Base-by-base conservation (phyloP, 2,888 invertebrate genomes). In the Leptinotarsa haldemani region DNA sequence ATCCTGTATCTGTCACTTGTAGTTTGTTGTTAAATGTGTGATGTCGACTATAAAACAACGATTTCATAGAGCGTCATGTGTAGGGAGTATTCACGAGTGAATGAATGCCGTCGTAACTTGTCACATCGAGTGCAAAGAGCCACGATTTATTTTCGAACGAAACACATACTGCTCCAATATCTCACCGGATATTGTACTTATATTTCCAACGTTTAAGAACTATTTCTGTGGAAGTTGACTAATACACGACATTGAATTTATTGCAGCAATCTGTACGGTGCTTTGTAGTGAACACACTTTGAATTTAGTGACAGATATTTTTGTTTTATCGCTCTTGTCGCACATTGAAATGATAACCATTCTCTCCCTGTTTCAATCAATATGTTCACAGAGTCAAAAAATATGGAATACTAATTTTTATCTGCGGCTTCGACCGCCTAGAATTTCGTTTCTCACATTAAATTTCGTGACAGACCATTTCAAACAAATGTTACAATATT, bases 131-230 rank as follows among this genome's bases (percentile, higher is more conserved):
- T 58, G 58, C 22, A 58, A 58, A 58, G 20, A 20, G 20, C 58
- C 25, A 58, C 69, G 71, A 75, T 77, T 77, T 75, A 75, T 77
- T 77, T 77, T 73, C 68, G 71, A 77, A 77, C 70, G 67, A 63
- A 66, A 70, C 71, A 65, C 77, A 77, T 77, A 73, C 71, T 69
- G 73, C 69, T 68, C 65, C 70, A 74, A 75, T 77, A 75, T 77
- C 70, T 77, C 75, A 74, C 71, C 71, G 77, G 75, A 77, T 75
- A 74, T 67, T 65, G 70, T 61, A 69, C 75, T 73, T 74, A 70
- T 71, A 73, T 77, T 73, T 77, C 64, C 20, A 67, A 63, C 58
- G 12, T 58, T 58, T 25, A 20, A 25, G 25, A 58, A 58, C 58
- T 58, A 58, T 58, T 58, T 58, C 58, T 58, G 58, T 58, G 22